Conservation (phyloP, 2,797 vertebrate species). For the Hydrolagus colliei region DNA sequence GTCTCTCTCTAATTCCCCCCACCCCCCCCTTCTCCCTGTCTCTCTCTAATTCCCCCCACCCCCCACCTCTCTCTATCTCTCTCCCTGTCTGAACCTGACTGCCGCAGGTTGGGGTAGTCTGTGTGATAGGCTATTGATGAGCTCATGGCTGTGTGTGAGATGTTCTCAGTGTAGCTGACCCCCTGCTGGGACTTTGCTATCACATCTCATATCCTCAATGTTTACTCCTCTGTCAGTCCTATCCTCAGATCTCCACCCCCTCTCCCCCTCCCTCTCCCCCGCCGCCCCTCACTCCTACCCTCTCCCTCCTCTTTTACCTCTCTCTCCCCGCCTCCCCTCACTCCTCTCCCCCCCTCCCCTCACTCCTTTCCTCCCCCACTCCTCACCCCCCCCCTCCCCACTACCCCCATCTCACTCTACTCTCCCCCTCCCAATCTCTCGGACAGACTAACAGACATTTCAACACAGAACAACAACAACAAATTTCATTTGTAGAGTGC, state of each 20-base stretch:
- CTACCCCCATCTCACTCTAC: too few relatives aligned
- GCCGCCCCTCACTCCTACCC: not conserved
- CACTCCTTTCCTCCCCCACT: too few relatives aligned
- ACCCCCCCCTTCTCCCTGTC: too few relatives aligned
- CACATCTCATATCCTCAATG: not conserved
- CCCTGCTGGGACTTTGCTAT: constrained; percentile 12
- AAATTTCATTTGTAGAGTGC: not conserved
- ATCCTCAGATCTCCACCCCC: not conserved
- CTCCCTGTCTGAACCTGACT: too few relatives aligned
- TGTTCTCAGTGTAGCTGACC: not conserved
- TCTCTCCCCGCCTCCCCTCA: too few relatives aligned
- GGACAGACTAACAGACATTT: not conserved
- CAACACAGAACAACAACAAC: too few relatives aligned
- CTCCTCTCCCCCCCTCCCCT: too few relatives aligned
- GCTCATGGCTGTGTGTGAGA: constrained; percentile 63
- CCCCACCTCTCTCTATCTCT: too few relatives aligned
- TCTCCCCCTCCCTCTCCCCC: constrained; percentile 37
- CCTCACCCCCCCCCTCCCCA: too few relatives aligned
- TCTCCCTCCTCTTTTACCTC: not conserved
- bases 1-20: too few relatives aligned
- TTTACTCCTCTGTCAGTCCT: not conserved
- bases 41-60: not conserved
- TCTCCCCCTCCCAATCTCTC: too few relatives aligned
- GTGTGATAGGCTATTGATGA: constrained; percentile 73
- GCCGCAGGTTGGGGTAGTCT: constrained; percentile 51